Conservation (phyloP, 2,888 invertebrate genomes). For the Corbicula japonica region DNA sequence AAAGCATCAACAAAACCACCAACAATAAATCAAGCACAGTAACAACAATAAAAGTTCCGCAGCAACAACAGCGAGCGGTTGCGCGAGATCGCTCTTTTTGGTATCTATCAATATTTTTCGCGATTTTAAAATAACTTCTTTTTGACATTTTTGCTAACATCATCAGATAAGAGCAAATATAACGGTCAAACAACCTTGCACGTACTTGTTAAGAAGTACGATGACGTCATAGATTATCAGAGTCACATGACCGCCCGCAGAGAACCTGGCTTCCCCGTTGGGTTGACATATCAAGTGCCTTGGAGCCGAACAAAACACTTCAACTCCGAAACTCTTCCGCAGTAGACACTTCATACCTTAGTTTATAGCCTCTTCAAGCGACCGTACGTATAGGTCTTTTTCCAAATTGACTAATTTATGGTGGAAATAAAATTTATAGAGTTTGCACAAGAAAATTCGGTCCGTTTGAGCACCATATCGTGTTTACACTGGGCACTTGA, state of each 20-base stretch:
- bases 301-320: slow-evolving; percentile 20
- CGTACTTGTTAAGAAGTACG: background rate
- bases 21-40: too few species aligned
- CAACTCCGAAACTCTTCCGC: slow-evolving; percentile 15
- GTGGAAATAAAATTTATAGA: slow-evolving; percentile 67
- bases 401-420: slow-evolving; percentile 68
- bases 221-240: slow-evolving; percentile 7
- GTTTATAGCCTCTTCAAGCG: slow-evolving; percentile 57
- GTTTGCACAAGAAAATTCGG: slow-evolving; percentile 53
- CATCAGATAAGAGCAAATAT: too few species aligned
- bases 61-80: too few species aligned
- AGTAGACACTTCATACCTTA: slow-evolving; percentile 2
- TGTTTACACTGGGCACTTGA: slow-evolving; percentile 34
- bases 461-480: slow-evolving; percentile 41
- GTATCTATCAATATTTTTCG: too few species aligned
- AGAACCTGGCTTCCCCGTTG: slow-evolving; percentile 4
- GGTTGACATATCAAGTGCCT: slow-evolving; percentile 18
- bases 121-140: too few species aligned
- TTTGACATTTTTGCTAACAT: too few species aligned
- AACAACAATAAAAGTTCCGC: too few species aligned
- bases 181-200: too few species aligned
- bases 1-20: too few species aligned
- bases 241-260: slow-evolving; percentile 19
- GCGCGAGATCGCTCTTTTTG: too few species aligned
- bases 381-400: slow-evolving; percentile 22